phyloP scores from a whole-genome alignment of 2,888 invertebrate species.

The Netelia fuscicornis region DNA sequence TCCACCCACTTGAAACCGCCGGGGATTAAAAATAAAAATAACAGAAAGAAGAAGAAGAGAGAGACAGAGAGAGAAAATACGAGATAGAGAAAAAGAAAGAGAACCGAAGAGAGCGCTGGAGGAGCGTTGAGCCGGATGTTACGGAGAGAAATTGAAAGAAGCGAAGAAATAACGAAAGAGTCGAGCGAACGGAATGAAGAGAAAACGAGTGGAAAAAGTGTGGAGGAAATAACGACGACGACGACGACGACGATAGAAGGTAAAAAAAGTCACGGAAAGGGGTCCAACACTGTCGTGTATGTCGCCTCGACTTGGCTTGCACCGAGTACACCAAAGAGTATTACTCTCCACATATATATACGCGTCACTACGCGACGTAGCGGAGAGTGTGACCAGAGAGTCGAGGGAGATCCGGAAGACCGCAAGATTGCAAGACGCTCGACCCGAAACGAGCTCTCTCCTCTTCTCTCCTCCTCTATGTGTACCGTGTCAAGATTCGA shows the following conservation, averaged over 20 bases:
- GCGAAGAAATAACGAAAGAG: constrained; percentile 23
- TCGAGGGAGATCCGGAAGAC: constrained; percentile 64
- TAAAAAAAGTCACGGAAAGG: constrained; percentile 31
- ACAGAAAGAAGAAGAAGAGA: background rate
- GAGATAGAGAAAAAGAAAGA: background rate
- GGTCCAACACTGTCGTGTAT: constrained; percentile 48
- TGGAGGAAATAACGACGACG: constrained; percentile 37
- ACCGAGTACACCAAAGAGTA: constrained; percentile 42
- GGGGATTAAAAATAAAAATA: background rate
- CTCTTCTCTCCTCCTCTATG: constrained; percentile 15
- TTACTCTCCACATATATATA: constrained; percentile 13
- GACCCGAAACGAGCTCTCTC: constrained; percentile 30
- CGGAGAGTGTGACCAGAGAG: constrained; percentile 42
- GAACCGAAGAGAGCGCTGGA: background rate
- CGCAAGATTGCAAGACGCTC: constrained; percentile 67
- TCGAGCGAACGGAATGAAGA: constrained; percentile 32
- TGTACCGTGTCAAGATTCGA: constrained; percentile 56
- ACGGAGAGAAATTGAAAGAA: constrained; percentile 40
- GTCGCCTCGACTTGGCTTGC: constrained; percentile 6
- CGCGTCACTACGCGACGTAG: constrained; percentile 12
- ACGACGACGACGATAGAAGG: background rate
- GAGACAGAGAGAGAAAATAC: background rate
- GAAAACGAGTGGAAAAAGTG: constrained; percentile 43
- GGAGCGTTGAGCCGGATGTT: background rate
- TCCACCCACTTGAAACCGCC: constrained; percentile 22